Percentiles rank a stretch among this genome's conserved stretches.
These are phyloP conservation scores for Paedocypris sp. DNA, from an alignment of 2,113 vertebrate genomes.

Conservation along the genomic window DNA sequence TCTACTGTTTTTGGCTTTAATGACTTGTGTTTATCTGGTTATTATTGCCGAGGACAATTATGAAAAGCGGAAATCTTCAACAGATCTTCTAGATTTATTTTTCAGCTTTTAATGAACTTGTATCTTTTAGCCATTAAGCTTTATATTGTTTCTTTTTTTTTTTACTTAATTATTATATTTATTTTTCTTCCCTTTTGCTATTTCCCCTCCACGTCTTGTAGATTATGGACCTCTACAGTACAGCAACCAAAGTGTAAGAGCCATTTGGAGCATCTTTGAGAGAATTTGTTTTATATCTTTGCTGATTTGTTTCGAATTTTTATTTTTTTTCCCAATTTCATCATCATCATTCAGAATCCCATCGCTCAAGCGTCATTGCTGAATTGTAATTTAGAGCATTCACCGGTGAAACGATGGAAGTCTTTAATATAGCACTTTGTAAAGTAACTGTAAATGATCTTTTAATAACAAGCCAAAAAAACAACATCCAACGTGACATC, in stretches of 20 bases:
- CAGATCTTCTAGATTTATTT: too few relatives aligned
- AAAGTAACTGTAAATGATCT: constrained; percentile 72
- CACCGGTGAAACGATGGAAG: constrained; percentile 42
- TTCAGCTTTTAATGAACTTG: too few relatives aligned
- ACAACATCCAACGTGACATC: constrained; percentile 58
- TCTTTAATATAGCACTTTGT: constrained; percentile 60
- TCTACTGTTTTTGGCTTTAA: too few relatives aligned
- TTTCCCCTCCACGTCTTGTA: too few relatives aligned
- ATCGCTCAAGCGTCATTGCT: constrained; percentile 12
- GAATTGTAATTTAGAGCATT: constrained; percentile 38
- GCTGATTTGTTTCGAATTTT: background rate
- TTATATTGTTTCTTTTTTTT: background rate
- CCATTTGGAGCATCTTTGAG: constrained; percentile 47
- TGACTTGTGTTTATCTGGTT: too few relatives aligned
- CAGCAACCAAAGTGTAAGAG: constrained; percentile 67
- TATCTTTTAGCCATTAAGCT: constrained; percentile 7
- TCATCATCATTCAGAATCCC: background rate
- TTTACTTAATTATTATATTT: constrained; percentile 4
- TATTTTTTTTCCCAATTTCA: background rate
- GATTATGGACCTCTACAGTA: constrained; percentile 59
- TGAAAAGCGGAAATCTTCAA: too few relatives aligned
- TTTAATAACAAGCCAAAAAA: constrained; percentile 68
- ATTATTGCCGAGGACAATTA: too few relatives aligned
- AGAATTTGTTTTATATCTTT: constrained; percentile 31
- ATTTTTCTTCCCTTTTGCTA: too few relatives aligned